Percentiles rank a stretch among this genome's conserved stretches.
Conservation (phyloP, 1,140 invertebrate species). For the Megathymus violae region DNA sequence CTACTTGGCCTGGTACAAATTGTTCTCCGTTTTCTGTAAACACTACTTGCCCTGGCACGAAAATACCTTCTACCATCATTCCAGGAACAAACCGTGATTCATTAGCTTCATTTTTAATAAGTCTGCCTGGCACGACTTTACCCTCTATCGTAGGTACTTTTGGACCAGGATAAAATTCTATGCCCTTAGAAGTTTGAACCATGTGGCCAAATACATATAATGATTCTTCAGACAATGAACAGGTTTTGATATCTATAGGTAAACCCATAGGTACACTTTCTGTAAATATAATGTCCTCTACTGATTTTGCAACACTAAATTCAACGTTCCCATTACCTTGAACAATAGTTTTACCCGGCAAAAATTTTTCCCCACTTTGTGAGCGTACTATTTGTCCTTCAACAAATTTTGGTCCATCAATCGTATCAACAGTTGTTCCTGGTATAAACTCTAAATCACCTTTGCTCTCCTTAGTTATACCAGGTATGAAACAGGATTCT, state of each 20-base stretch:
- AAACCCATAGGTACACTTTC: slow-evolving; percentile 83
- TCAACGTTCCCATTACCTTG: slow-evolving; percentile 82
- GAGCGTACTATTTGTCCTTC: slow-evolving; percentile 87
- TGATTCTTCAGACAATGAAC: slow-evolving; percentile 80
- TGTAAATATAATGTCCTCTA: slow-evolving; percentile 84
- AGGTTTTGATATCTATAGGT: slow-evolving; percentile 85
- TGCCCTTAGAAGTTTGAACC: slow-evolving; percentile 86
- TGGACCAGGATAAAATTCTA: slow-evolving; percentile 88
- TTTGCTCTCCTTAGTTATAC: slow-evolving; percentile 75
- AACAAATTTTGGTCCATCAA: slow-evolving; percentile 87
- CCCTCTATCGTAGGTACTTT: slow-evolving; percentile 77
- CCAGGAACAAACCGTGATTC: slow-evolving; percentile 88
- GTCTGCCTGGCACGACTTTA: slow-evolving; percentile 87
- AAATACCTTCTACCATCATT: slow-evolving; percentile 87
- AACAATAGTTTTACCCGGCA: slow-evolving; percentile 85
- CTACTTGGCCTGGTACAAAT: slow-evolving; percentile 90
- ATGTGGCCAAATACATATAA: slow-evolving; percentile 88
- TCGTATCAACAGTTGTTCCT: slow-evolving; percentile 87
- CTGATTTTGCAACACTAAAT: slow-evolving; percentile 85
- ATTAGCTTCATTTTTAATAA: slow-evolving; percentile 85
- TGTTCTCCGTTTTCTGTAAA: slow-evolving; percentile 88
- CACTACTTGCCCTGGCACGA: slow-evolving; percentile 89
- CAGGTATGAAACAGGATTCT: slow-evolving; percentile 83
- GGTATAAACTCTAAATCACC: slow-evolving; percentile 85
- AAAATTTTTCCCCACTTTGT: slow-evolving; percentile 84